These are phyloP conservation scores for Ernsta delagoae DNA, from an alignment of 2,888 invertebrate genomes.

Conservation along the genomic window DNA sequence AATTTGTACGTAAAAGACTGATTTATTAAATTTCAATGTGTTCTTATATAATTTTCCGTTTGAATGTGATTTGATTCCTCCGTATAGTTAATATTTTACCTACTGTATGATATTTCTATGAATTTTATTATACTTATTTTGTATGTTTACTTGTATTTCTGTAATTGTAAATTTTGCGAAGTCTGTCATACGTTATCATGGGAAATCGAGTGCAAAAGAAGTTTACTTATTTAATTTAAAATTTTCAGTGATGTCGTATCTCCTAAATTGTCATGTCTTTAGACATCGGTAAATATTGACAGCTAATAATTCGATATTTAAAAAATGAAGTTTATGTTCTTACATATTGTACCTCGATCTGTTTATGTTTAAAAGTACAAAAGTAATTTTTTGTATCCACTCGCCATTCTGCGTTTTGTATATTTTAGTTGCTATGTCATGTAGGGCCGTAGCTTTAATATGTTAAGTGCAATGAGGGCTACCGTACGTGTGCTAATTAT, in stretches of 20 bases:
- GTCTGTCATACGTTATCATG: neutral
- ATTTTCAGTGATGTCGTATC: neutral
- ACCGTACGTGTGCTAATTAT: slow-evolving; percentile 7
- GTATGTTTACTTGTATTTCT: slow-evolving; percentile 24
- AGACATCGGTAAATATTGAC: neutral
- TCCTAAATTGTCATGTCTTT: neutral
- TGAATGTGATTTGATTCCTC: slow-evolving; percentile 41
- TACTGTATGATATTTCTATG: slow-evolving; percentile 37
- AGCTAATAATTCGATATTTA: neutral
- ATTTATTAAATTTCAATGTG: slow-evolving; percentile 63
- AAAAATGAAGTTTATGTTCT: neutral
- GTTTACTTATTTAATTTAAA: too few species aligned
- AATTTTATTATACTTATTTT: slow-evolving; percentile 19
- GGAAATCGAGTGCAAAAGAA: slow-evolving; percentile 7
- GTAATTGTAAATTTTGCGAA: slow-evolving; percentile 29
- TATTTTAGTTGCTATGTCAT: slow-evolving; percentile 45
- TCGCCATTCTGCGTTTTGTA: slow-evolving; percentile 45
- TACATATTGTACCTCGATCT: slow-evolving; percentile 15
- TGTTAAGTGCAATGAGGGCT: slow-evolving; percentile 46
- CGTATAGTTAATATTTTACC: slow-evolving; percentile 30
- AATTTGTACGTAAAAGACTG: slow-evolving; percentile 66
- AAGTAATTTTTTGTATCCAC: slow-evolving; percentile 37
- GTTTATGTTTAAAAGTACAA: slow-evolving; percentile 24
- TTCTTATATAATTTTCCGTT: slow-evolving; percentile 51
- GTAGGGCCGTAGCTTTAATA: slow-evolving; percentile 62